A percentile compares a stretch with the other conserved stretches of the same genome.
These are phyloP conservation scores for Chaunax sp. DNA, from an alignment of 2,797 vertebrate species.

Conservation along the genomic window DNA sequence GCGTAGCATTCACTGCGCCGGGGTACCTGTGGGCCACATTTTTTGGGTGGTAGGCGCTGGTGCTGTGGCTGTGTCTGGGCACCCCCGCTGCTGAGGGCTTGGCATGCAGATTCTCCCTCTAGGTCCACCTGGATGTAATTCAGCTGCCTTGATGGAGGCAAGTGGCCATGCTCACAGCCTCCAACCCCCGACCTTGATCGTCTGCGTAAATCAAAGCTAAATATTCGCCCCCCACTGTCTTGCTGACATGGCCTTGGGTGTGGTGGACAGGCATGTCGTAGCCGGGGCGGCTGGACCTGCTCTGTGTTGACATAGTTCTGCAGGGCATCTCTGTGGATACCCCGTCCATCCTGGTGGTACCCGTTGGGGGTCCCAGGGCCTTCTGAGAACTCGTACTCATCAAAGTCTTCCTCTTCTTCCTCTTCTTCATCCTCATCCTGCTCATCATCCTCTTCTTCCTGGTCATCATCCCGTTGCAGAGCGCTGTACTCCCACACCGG, in stretches of 20 bases:
- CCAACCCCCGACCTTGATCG: slow-evolving; percentile 79
- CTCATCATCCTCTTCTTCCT: slow-evolving; percentile 84
- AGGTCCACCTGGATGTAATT: slow-evolving; percentile 99
- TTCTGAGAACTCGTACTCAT: slow-evolving; percentile 86
- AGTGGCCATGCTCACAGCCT: slow-evolving; percentile 82
- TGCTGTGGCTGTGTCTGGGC: slow-evolving; percentile 76
- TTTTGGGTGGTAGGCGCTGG: slow-evolving; percentile 76
- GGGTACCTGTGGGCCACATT: slow-evolving; percentile 79
- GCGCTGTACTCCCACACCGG: slow-evolving; percentile 94
- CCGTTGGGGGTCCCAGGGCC: slow-evolving; percentile 88
- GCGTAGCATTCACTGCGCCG: slow-evolving; percentile 94
- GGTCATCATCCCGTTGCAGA: slow-evolving; percentile 83
- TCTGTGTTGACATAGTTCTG: slow-evolving; percentile 92
- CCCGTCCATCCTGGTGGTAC: slow-evolving; percentile 89
- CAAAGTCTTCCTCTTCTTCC: slow-evolving; percentile 84
- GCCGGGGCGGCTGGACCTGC: slow-evolving; percentile 77
- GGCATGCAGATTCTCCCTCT: slow-evolving; percentile 86
- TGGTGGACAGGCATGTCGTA: slow-evolving; percentile 80
- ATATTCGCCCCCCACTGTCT: slow-evolving; percentile 84
- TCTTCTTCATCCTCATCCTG: slow-evolving; percentile 85
- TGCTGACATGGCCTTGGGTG: slow-evolving; percentile 84
- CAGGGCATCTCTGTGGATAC: slow-evolving; percentile 89
- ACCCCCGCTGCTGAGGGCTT: slow-evolving; percentile 69
- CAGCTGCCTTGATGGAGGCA: slow-evolving; percentile 89
- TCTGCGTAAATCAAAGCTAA: slow-evolving; percentile 94